These are phyloP conservation scores for Triplophysa dalaica DNA, from an alignment of 2,113 vertebrate genomes.

Conservation along the genomic window DNA sequence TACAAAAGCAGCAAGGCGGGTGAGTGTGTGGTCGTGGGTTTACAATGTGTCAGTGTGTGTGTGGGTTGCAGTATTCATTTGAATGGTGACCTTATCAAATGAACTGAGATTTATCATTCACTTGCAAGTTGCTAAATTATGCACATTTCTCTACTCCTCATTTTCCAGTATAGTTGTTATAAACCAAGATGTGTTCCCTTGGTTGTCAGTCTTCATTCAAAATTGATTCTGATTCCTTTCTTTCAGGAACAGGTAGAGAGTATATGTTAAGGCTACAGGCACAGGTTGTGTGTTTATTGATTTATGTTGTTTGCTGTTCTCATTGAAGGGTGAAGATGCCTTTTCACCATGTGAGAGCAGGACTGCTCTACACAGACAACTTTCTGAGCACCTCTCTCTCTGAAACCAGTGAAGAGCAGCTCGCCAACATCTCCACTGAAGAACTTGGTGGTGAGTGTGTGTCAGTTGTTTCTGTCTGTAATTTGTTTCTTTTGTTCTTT, in stretches of 20 bases:
- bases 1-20: conserved; percentile 16
- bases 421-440: conserved; percentile 94
- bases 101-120: background rate
- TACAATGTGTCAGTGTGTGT: conserved; percentile 14
- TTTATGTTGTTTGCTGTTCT: conserved; percentile 45
- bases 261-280: background rate
- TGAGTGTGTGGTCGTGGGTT: conserved; percentile 14
- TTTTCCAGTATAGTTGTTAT: background rate
- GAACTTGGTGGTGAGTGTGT: conserved; percentile 89
- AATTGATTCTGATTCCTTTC: conserved; percentile 1
- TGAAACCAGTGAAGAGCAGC: conserved; percentile 89
- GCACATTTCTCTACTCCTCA: background rate
- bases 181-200: background rate
- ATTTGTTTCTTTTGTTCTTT: background rate
- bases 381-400: conserved; percentile 92
- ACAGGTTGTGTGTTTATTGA: background rate
- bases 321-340: conserved; percentile 94
- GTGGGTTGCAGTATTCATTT: background rate
- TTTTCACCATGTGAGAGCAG: conserved; percentile 97
- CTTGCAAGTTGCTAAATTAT: background rate
- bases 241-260: conserved; percentile 15
- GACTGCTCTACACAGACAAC: conserved; percentile 97
- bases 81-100: background rate
- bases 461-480: conserved; percentile 1
- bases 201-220: background rate